A percentile compares a stretch with the other conserved stretches of the same genome.
Evolutionary conservation across 2,113 vertebrate genomes (phyloP).

Genomic region (Ameiurus melas): DNA sequence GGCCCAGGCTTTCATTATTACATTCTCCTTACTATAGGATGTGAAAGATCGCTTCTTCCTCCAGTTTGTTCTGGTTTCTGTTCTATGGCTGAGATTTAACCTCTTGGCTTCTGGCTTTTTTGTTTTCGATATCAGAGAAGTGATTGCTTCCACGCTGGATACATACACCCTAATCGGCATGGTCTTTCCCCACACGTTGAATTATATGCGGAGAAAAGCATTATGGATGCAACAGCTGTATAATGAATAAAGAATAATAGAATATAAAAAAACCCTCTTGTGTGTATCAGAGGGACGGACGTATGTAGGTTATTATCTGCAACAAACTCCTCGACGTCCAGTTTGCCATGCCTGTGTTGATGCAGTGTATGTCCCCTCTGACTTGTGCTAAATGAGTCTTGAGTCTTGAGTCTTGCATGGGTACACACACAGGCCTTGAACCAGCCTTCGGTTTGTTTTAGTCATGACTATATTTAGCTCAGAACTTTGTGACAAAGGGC

Average conservation of each 20-base stretch:
- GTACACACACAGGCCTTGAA: not conserved
- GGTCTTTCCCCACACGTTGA: not conserved
- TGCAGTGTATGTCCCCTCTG: too few species aligned
- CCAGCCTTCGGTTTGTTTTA: constrained; percentile 22
- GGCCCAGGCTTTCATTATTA: constrained; percentile 15
- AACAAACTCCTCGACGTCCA: not conserved
- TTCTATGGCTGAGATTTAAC: not conserved
- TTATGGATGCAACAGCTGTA: not conserved
- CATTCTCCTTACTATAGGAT: not conserved
- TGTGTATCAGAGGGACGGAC: not conserved
- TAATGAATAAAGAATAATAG: too few species aligned
- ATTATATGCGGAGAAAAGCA: not conserved
- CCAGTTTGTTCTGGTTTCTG: not conserved
- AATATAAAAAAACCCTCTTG: not conserved
- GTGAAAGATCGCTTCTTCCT: not conserved
- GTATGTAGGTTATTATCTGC: not conserved
- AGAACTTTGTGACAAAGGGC: not conserved
- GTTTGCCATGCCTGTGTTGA: not conserved
- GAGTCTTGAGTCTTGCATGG: constrained; percentile 22
- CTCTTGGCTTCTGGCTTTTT: not conserved
- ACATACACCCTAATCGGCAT: not conserved
- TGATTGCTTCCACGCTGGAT: not conserved
- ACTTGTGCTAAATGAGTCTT: not conserved
- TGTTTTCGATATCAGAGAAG: not conserved
- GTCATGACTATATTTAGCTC: constrained; percentile 29